Evolutionary conservation across 2,888 invertebrate species (phyloP).

Genomic region (Drosophila pseudotakahashii): DNA sequence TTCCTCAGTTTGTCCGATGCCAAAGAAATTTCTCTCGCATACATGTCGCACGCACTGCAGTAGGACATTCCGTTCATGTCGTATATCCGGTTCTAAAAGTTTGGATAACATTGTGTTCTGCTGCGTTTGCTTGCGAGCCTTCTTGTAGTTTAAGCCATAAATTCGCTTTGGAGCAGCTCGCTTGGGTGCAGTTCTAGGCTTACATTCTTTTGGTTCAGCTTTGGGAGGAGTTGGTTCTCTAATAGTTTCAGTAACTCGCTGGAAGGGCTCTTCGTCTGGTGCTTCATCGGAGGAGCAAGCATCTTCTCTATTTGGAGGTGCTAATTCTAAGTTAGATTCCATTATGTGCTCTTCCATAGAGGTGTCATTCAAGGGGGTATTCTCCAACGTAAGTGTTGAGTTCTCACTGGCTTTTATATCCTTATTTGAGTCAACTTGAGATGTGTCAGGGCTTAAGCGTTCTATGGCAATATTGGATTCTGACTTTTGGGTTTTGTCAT

Average conservation of each 20-base stretch:
- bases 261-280: conserved; percentile 70
- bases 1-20: conserved; percentile 53
- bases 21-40: conserved; percentile 91
- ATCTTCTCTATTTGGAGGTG: neutral
- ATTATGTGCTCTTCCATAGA: neutral
- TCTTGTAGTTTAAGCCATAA: conserved; percentile 75
- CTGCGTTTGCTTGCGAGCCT: conserved; percentile 56
- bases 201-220: neutral
- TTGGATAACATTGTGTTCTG: conserved; percentile 88
- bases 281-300: conserved; percentile 65
- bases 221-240: neutral
- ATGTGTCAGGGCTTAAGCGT: neutral
- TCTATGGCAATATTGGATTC: neutral
- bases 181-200: conserved; percentile 6
- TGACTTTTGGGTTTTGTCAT: neutral
- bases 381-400: neutral
- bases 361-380: neutral
- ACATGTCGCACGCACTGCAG: conserved; percentile 94
- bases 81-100: conserved; percentile 90
- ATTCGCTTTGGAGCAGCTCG: conserved; percentile 21
- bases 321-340: neutral
- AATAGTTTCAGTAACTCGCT: conserved; percentile 47
- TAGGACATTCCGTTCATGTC: conserved; percentile 93
- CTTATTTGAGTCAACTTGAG: neutral
- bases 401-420: neutral